Base-by-base conservation (phyloP, 2,888 invertebrate genomes). In the Caenorhabditis sp. region DNA sequence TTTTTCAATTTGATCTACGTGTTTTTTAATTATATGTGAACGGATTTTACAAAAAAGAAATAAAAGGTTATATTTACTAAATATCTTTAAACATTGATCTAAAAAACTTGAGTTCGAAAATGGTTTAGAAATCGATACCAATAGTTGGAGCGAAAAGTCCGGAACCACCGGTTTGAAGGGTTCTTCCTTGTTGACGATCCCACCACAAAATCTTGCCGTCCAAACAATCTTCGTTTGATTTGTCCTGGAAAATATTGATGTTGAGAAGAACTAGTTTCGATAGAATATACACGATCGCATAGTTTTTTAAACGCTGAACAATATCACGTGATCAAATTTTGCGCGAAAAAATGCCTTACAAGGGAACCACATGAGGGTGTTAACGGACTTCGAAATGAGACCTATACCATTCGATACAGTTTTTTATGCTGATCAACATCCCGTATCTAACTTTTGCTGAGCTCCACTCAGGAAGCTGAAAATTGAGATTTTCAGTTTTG, bases 201-300 rank as follows among this genome's bases (percentile, higher is more conserved):
- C 88, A 88, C 88, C 88, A 88, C 63, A 88, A 76, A 20, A 81
- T 31, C 56, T 88, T 76, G 53, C 87, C 87, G 43, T 84, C 83
- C 52, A 82, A 54, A 67, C 84, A 86, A 21, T 78, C 76, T 38
- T 84, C 83, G 57, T 80, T 79, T 27, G 78, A 79, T 54, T 74
- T 82, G 58, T 83, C 83, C 84, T 83, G 65, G 20, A 83, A 71
- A 43, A 1, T 26, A 3, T 3, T 21, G 7, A 2, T 56, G 25
- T 56, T 26, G 26, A 12, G 12, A 21, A 52, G 10, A 31, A 4
- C 5, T 31, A 10, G 4, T 31, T 31, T 31, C 10, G 10, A 7
- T 31, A 7, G 31, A 10, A 4, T 4, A 31, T 4, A 31, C 5
- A 31, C 5, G 7, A 21, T 52, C 52, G 4, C 8, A 4, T 23